Conservation (phyloP, 2,113 vertebrate genomes). For the Coptodon bakossiorum region DNA sequence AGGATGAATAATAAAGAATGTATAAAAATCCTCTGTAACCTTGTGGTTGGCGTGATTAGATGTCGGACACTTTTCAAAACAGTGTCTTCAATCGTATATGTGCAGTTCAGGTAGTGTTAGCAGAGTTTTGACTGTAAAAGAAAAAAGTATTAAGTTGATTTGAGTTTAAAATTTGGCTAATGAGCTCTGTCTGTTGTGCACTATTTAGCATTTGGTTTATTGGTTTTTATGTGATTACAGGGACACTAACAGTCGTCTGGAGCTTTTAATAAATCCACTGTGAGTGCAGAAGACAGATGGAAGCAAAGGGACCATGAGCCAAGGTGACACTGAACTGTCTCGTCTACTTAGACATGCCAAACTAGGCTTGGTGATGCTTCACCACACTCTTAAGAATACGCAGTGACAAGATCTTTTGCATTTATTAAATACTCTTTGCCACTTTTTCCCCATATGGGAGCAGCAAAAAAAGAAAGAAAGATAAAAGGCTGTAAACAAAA, state of each 20-base stretch:
- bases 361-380: neutral
- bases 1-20: neutral
- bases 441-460: neutral
- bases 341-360: constrained; percentile 12
- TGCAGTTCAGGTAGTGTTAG: neutral
- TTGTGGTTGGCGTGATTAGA: neutral
- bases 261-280: neutral
- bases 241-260: neutral
- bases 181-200: neutral
- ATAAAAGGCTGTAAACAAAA: neutral
- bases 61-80: neutral
- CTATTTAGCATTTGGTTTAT: neutral
- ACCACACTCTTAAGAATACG: neutral
- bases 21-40: neutral
- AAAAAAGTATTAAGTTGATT: neutral
- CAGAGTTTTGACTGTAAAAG: neutral
- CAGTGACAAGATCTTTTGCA: neutral
- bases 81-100: neutral
- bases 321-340: constrained; percentile 15
- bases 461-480: neutral
- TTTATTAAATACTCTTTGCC: neutral
- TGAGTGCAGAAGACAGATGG: constrained; percentile 11
- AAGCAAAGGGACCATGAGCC: neutral
- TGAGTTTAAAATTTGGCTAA: neutral
- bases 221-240: neutral